These are phyloP conservation scores for Peromyscus attwateri DNA, from an alignment of 2,797 vertebrate genomes.

Conservation along the genomic window DNA sequence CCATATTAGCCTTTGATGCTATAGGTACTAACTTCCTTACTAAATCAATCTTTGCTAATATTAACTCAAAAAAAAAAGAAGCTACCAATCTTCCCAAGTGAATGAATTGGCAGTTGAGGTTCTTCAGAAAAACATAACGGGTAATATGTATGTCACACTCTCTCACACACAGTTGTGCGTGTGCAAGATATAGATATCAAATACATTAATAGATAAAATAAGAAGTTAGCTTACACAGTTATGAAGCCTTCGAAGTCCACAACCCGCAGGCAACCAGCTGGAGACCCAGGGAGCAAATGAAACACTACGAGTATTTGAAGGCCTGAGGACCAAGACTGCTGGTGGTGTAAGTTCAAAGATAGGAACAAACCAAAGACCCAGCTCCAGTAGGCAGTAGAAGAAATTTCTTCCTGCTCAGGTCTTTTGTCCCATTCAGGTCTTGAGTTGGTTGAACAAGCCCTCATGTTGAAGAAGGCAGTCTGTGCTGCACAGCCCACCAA, in stretches of 20 bases:
- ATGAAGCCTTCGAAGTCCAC: not conserved
- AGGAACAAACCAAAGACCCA: not conserved
- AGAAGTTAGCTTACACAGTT: not conserved
- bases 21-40: not conserved
- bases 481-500: not conserved
- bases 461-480: not conserved
- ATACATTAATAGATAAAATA: not conserved
- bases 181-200: not conserved
- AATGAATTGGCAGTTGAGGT: not conserved
- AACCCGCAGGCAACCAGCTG: not conserved
- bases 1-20: slow-evolving; percentile 6
- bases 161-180: not conserved
- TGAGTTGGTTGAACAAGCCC: not conserved
- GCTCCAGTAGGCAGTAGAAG: not conserved
- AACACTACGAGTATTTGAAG: not conserved
- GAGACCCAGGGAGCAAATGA: not conserved
- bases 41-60: slow-evolving; percentile 19
- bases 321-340: not conserved
- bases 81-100: not conserved
- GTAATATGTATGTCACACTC: not conserved
- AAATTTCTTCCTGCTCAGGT: not conserved
- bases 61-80: slow-evolving; percentile 10
- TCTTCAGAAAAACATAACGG: slow-evolving; percentile 34
- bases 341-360: not conserved
- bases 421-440: not conserved